Evolutionary conservation across 2,113 vertebrate species (phyloP).

Genomic region (Bubalus kerabau): DNA sequence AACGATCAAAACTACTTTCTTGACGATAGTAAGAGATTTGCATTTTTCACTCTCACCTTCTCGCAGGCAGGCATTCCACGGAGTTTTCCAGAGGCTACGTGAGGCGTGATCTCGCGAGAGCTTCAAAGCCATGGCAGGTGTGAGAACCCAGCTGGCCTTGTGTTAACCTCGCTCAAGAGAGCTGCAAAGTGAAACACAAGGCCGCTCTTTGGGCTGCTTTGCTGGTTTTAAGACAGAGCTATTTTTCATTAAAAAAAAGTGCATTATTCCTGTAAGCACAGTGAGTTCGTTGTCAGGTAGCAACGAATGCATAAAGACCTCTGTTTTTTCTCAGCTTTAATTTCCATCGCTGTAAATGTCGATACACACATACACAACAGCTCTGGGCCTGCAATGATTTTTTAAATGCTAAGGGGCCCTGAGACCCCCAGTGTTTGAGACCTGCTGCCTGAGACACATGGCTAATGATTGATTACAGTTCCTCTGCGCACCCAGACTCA

Average conservation of each 20-base stretch:
- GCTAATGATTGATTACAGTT: no score
- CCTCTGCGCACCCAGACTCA: no score
- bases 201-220: neutral
- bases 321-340: neutral
- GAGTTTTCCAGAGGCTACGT: neutral
- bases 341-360: neutral
- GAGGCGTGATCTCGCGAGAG: rapidly evolving
- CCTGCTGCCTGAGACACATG: neutral
- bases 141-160: neutral
- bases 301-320: neutral
- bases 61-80: rapidly evolving
- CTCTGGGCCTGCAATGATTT: neutral
- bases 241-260: neutral
- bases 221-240: neutral
- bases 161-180: neutral
- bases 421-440: neutral
- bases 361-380: rapidly evolving
- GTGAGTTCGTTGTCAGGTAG: neutral
- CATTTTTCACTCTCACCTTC: neutral
- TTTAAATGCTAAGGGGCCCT: neutral
- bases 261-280: neutral
- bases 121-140: rapidly evolving
- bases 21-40: neutral
- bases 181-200: neutral
- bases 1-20: neutral